Percentiles rank a stretch among this genome's conserved stretches.
Conservation (phyloP, 1,140 invertebrate genomes). For the Mercenaria mercenaria region DNA sequence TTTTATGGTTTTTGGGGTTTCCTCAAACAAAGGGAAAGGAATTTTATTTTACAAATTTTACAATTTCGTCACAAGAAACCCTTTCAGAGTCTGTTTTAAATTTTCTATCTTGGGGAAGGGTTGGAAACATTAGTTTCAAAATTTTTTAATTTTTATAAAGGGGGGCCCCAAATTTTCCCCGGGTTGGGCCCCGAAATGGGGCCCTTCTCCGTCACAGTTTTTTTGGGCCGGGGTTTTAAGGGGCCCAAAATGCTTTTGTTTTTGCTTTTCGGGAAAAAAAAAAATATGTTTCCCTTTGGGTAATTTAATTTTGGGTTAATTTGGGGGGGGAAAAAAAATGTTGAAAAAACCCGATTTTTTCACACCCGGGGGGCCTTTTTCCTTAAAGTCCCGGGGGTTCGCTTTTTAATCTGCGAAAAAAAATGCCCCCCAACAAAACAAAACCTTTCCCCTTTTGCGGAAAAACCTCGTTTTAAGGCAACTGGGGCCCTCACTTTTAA, state of each 20-base stretch:
- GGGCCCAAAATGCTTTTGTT: neutral
- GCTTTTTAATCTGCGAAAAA: neutral
- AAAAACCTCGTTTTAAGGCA: neutral
- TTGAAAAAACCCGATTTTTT: neutral
- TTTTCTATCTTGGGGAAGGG: neutral
- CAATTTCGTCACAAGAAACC: neutral
- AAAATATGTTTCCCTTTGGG: neutral
- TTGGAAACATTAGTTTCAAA: neutral
- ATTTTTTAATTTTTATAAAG: neutral
- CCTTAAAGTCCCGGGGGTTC: neutral
- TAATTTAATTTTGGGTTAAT: neutral
- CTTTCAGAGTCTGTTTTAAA: neutral
- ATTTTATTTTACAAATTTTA: neutral
- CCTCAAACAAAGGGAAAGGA: neutral
- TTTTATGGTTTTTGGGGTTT: neutral
- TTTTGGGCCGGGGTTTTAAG: neutral
- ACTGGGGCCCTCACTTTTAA: neutral
- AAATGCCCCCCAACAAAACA: neutral
- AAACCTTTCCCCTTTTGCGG: neutral
- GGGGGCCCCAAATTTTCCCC: neutral
- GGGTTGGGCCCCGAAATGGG: neutral
- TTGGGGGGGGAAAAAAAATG: neutral
- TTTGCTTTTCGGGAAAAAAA: neutral
- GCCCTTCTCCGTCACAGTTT: neutral
- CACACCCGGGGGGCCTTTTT: neutral